A percentile compares a stretch with the other conserved stretches of the same genome.
These are phyloP conservation scores for Vanessa cardui DNA, from an alignment of 2,888 invertebrate species.

Conservation along the genomic window DNA sequence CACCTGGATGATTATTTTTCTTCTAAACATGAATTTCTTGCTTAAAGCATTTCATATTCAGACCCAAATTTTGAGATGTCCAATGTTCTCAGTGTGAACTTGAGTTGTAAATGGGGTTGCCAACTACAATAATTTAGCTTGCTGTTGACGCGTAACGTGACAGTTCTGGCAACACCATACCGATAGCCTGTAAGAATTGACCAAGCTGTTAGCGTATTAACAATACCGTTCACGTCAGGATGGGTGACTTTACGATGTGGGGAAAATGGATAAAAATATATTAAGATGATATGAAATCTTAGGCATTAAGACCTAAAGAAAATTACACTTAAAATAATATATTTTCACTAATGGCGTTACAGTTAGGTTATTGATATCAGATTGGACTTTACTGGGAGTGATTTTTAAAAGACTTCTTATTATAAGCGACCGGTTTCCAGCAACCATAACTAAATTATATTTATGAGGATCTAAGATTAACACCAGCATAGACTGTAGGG, in stretches of 20 bases:
- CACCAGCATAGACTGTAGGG: too few species aligned
- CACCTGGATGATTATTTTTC: neutral
- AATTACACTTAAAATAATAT: too few species aligned
- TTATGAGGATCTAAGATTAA: too few species aligned
- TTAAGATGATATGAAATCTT: too few species aligned
- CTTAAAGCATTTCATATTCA: neutral
- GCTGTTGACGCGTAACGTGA: conserved; percentile 84
- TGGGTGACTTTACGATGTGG: conserved; percentile 9
- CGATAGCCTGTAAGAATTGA: conserved; percentile 80
- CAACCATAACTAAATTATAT: too few species aligned
- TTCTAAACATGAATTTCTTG: neutral
- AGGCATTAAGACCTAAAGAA: too few species aligned
- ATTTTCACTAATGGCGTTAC: too few species aligned
- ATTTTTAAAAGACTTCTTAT: too few species aligned
- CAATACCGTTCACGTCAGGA: conserved; percentile 57
- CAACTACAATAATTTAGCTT: conserved; percentile 55
- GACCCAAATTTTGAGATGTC: neutral
- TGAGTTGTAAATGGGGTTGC: conserved; percentile 17
- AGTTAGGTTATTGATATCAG: too few species aligned
- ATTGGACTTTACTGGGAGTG: too few species aligned
- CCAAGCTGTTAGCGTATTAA: conserved; percentile 68
- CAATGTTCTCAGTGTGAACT: neutral
- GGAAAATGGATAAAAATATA: neutral
- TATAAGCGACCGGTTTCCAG: too few species aligned
- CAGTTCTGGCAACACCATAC: conserved; percentile 82